Evolutionary conservation across 2,888 invertebrate species (phyloP).

Genomic region (Ferrisia virgata): DNA sequence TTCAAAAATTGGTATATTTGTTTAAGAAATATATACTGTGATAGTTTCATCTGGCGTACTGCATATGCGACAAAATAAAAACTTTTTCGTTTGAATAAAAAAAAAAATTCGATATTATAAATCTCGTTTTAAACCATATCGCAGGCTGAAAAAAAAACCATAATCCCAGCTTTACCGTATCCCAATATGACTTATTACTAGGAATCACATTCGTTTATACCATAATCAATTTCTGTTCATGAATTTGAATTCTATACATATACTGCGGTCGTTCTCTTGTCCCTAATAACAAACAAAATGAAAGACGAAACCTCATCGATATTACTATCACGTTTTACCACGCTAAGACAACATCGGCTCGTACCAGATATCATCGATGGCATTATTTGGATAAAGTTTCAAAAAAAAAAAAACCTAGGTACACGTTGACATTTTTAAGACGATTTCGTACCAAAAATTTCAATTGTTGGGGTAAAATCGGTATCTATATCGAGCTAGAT

Average conservation of each 20-base stretch:
- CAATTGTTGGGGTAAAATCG: not conserved
- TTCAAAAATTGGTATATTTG: not conserved
- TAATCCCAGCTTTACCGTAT: not conserved
- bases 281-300: conserved; percentile 27
- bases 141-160: not conserved
- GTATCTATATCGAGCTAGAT: too few species aligned
- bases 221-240: conserved; percentile 26
- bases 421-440: not conserved
- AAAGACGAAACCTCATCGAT: not conserved
- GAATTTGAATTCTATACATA: conserved; percentile 18
- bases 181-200: conserved; percentile 9
- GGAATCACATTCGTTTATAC: conserved; percentile 16
- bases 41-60: not conserved
- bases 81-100: conserved; percentile 3
- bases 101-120: not conserved
- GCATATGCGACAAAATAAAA: not conserved
- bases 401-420: too few species aligned
- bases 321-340: conserved; percentile 5
- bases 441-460: not conserved
- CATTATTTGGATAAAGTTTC: not conserved
- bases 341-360: not conserved
- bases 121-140: not conserved
- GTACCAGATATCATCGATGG: not conserved
- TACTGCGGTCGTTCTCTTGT: not conserved
- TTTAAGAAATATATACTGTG: not conserved